phyloP scores from a whole-genome alignment of 2,888 invertebrate species.

The Drosophila subquinaria region DNA sequence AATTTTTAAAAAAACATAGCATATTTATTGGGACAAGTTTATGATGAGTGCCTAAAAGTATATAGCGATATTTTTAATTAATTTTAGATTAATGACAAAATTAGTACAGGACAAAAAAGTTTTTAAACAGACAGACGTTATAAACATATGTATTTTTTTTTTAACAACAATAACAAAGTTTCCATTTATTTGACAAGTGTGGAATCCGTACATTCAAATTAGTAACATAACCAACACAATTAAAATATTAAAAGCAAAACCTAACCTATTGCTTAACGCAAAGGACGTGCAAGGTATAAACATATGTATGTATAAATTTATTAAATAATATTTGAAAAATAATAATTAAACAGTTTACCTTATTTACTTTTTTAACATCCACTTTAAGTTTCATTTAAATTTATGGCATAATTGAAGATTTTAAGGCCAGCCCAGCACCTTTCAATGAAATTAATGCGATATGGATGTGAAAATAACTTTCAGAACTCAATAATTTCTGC shows the following conservation, averaged over 20 bases:
- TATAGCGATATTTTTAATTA: neutral
- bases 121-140: neutral
- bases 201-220: too few relatives aligned
- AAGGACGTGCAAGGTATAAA: too few relatives aligned
- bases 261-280: too few relatives aligned
- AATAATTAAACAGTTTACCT: too few relatives aligned
- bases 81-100: neutral
- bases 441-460: neutral
- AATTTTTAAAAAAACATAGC: neutral
- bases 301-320: too few relatives aligned
- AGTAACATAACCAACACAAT: too few relatives aligned
- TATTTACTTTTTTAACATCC: too few relatives aligned
- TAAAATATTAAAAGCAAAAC: too few relatives aligned
- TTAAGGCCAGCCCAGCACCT: neutral
- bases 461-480: neutral
- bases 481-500: constrained; percentile 3
- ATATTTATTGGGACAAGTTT: neutral
- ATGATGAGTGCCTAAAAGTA: neutral
- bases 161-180: too few relatives aligned
- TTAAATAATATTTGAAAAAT: too few relatives aligned
- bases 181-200: too few relatives aligned
- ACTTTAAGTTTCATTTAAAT: neutral
- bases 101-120: neutral
- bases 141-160: too few relatives aligned
- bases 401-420: neutral